Evolutionary conservation across 1,140 invertebrate genomes (phyloP), one percentile per base, ranked within the genome.

Genomic region (Agrypnia vestita): DNA sequence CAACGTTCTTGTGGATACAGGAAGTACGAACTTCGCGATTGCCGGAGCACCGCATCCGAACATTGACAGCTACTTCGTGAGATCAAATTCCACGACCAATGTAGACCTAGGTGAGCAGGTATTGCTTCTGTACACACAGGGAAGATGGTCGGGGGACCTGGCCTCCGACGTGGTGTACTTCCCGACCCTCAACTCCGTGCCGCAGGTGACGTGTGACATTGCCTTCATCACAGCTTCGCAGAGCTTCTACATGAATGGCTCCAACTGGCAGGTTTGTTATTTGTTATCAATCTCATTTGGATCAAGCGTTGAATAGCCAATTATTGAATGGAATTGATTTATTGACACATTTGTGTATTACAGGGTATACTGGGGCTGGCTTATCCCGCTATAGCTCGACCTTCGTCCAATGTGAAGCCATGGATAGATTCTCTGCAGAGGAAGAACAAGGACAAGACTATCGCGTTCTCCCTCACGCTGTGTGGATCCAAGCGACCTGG

Each of bases 351-450:
- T 64, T 15, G 13, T 67, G 13, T 67, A 15, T 73, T 80, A 3
- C 53, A 84, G 83, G 83, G 83, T 59, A 82, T 84, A 56, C 76
- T 84, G 25, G 83, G 83, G 13, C 43, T 84, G 46, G 83, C 83
- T 0, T 84, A 82, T 67, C 83, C 83, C 11, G 74, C 79, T n/a
- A 80, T 84, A 53, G 67, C 83, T 21, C 72, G 71, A 44, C 83
- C 83, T 1, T 73, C 80, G 0, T 75, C 83, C 47, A 71, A 53
- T 21, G 79, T 84, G 19, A 56, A 59, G 62, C 76, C 83, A 7
- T 84, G 83, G 83, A 84, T 84, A 49, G 83, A 84, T 59, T 84
- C 67, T n/a, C 59, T 84, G 13, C 83, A 84, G 74, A 80, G 61
- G 67, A 80, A 81, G 21, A 82, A 80, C 55, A 82, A 82, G 49